Evolutionary conservation across 2,113 vertebrate genomes (phyloP).

Genomic region (Indicator indicator): DNA sequence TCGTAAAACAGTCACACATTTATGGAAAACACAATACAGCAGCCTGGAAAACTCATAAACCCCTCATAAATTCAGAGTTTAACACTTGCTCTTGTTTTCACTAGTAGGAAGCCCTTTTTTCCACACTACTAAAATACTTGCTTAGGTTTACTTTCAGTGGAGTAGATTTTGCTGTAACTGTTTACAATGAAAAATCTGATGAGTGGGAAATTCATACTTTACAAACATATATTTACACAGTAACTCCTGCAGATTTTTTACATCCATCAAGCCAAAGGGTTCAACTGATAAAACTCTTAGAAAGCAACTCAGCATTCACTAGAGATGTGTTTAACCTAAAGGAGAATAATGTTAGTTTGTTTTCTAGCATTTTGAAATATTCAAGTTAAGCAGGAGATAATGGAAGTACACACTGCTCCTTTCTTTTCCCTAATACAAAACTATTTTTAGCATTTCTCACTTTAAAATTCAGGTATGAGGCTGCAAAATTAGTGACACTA

Average conservation of each 20-base stretch:
- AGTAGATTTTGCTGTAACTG: not conserved
- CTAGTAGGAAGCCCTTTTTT: not conserved
- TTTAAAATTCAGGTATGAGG: not conserved
- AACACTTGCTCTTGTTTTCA: not conserved
- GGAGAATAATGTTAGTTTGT: not conserved
- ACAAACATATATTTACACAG: not conserved
- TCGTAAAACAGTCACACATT: not conserved
- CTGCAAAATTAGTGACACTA: not conserved
- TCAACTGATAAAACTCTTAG: not conserved
- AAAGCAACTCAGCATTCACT: not conserved
- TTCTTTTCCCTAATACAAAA: not conserved
- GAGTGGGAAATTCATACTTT: not conserved
- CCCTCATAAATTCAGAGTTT: not conserved
- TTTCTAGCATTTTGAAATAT: not conserved
- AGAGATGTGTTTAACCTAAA: not conserved
- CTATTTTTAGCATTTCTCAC: not conserved
- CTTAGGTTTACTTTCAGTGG: not conserved
- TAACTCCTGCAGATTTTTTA: not conserved
- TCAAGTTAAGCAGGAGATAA: not conserved
- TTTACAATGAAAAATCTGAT: not conserved
- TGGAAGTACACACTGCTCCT: accelerated
- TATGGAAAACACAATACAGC: not conserved
- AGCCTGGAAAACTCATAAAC: not conserved
- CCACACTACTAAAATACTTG: not conserved
- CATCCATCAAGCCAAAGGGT: not conserved